Evolutionary conservation across 2,888 invertebrate species (phyloP), one percentile per base, ranked within the genome.

Genomic region (Hyposoter didymator): DNA sequence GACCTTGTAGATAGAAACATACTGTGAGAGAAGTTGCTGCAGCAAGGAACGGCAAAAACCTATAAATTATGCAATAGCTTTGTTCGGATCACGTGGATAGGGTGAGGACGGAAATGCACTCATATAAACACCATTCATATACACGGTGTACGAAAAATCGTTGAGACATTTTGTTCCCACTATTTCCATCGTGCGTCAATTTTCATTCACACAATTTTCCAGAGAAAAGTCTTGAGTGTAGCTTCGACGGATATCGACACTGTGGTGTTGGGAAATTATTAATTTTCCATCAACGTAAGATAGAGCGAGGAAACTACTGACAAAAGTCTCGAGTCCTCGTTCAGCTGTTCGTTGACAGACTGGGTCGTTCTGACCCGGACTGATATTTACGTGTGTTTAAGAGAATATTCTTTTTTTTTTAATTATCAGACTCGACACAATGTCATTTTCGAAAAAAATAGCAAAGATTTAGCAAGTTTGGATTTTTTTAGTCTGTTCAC

Each of bases 1-100:
- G 67, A 78, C 67, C 39, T 28, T 5, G 28, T 43, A 43, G 55
- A 67, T 67, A 43, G 35, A 32, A 14, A n/a, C 55, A 8, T 7
- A 52, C 10, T n/a, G n/a, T 17, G 35, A 59, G 45, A 49, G 45
- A 76, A 59, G 43, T 72, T 70, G 43, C 52, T 43, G 59, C 22
- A 66, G 32, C 32, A 32, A 39, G 67, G 72, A 64, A 64, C 17
- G 47, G 52, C 67, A 45, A 67, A 47, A 69, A 32, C 73, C 66
- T 67, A 78, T 83, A 83, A 83, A 78, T 83, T 83, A 83, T 83
- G 83, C 78, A 83, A 78, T 78, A 74, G 73, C 45, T 59, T 72
- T 39, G 67, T 52, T 52, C 70, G 35, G 72, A 66, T 78, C 72
- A 52, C 72, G 73, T 5, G 55, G 73, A 19, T 47, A 49, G 73